Base-by-base conservation (phyloP, 2,888 invertebrate genomes). In the Euzophera pinguis region DNA sequence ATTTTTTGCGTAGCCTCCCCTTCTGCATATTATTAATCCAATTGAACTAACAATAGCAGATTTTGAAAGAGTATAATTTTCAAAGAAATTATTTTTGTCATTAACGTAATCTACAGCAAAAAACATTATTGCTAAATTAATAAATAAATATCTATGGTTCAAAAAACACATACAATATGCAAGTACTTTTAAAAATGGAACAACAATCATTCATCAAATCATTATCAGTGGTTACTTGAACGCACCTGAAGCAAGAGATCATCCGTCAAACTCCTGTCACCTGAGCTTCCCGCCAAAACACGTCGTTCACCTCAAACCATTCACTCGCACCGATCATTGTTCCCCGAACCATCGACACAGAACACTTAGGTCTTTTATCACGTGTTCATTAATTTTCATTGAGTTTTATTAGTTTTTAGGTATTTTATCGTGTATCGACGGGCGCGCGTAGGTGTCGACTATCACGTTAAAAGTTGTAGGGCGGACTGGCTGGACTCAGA, bases 181-280 rank as follows among this genome's bases (percentile, higher is more conserved):
- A 9, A 45, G 22, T 12, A 29, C 8, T 12, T 5, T 32, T 29
- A 34, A 45, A 45, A 45, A 27, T 22, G 14, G 29, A 53, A 47
- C 37, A 48, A 53, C 49, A 34, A 52, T 62, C 62, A 58, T 63
- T 59, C 54, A 53, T 55, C 65, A 61, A 53, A 39, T 65, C 61
- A 67, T 65, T 74, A 77, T 69, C 71, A 67, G 68, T 69, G 71
- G 22, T 22, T 73, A 82, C 75, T 74, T 78, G 81, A 83, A 86
- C 87, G 84, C 85, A 87, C 88, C 87, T 87, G 84, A 79, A 78
- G 81, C 85, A 78, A 79, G 83, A 75, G 73, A 69, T 81, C 86
- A 87, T 86, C 81, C 78, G 86, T 88, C 87, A 86, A 72, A 65
- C 69, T 68, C 60, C 62, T 71, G 76, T 71, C 75, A 65, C 69